A percentile compares a stretch with the other conserved stretches of the same genome.
These are phyloP conservation scores for Brachyopa scutellaris DNA, from an alignment of 2,888 invertebrate species.

Conservation along the genomic window DNA sequence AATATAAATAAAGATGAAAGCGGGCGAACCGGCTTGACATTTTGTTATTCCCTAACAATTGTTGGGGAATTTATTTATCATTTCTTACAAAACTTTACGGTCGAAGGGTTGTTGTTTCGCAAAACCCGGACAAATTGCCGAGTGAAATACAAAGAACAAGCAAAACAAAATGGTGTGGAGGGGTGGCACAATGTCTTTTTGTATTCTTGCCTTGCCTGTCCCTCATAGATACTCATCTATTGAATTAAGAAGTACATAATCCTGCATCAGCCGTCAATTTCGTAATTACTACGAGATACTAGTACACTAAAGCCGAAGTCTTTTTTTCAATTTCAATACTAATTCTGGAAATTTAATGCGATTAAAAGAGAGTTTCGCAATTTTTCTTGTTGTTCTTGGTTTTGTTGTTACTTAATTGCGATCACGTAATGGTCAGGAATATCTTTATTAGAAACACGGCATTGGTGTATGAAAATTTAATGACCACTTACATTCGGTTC, in stretches of 20 bases:
- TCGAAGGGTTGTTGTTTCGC: constrained; percentile 27
- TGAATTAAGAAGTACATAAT: constrained; percentile 7
- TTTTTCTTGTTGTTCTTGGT: neutral
- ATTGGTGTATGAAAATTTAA: constrained; percentile 37
- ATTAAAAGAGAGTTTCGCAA: constrained; percentile 18
- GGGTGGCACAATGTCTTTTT: neutral
- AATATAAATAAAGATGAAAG: constrained; percentile 63
- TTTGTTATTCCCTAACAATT: constrained; percentile 48
- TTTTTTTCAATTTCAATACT: constrained; percentile 33
- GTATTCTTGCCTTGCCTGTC: too few species aligned
- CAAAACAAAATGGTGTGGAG: constrained; percentile 10
- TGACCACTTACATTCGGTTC: constrained; percentile 26
- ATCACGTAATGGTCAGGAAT: constrained; percentile 3
- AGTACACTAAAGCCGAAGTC: too few species aligned
- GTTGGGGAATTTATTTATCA: constrained; percentile 58
- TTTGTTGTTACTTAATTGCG: constrained; percentile 1
- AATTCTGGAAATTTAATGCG: constrained; percentile 33
- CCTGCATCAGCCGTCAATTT: constrained; percentile 20
- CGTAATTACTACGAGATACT: constrained; percentile 33
- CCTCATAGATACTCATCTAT: neutral
- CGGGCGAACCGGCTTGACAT: constrained; percentile 35
- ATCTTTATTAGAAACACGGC: neutral
- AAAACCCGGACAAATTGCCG: constrained; percentile 43
- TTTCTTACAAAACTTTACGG: constrained; percentile 48
- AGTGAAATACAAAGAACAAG: constrained; percentile 22